Conservation (phyloP, 2,888 invertebrate genomes). For the Andrena hattorfiana region DNA sequence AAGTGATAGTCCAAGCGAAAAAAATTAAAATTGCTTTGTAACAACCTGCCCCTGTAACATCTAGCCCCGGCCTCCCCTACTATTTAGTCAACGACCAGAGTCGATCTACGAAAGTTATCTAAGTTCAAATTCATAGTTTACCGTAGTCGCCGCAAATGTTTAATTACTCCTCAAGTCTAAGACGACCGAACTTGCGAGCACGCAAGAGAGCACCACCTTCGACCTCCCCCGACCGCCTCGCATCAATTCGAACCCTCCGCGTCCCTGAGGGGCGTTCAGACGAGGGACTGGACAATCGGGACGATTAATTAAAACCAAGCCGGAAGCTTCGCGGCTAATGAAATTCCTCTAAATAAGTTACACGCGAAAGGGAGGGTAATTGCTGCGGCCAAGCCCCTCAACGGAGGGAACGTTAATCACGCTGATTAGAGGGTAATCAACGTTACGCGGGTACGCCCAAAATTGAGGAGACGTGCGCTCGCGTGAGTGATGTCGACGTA, state of each 20-base stretch:
- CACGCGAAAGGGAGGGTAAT: conserved; percentile 53
- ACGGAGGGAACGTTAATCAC: conserved; percentile 53
- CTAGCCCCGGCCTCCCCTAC: too few relatives aligned
- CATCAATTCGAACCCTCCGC: conserved; percentile 36
- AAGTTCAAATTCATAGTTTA: background rate
- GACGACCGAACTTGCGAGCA: background rate
- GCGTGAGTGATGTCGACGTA: conserved; percentile 25
- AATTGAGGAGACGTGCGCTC: conserved; percentile 53
- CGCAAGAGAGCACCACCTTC: conserved; percentile 9
- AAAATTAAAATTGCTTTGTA: too few relatives aligned
- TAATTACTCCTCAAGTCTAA: background rate
- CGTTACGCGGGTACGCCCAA: conserved; percentile 44
- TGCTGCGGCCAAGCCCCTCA: conserved; percentile 23
- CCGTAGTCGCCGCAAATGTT: background rate
- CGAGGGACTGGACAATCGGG: conserved; percentile 22
- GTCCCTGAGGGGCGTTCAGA: conserved; percentile 6
- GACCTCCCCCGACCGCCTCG: conserved; percentile 11
- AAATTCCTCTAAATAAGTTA: conserved; percentile 51
- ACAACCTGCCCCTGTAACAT: too few relatives aligned
- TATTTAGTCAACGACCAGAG: too few relatives aligned
- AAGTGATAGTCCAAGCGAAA: too few relatives aligned
- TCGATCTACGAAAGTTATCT: too few relatives aligned
- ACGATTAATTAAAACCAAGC: conserved; percentile 47
- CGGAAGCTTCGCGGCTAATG: conserved; percentile 51
- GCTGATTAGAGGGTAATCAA: conserved; percentile 62